Percentiles rank a stretch among this genome's conserved stretches.
Conservation (phyloP, 2,113 vertebrate species). For the Nycticryphes semicollaris region DNA sequence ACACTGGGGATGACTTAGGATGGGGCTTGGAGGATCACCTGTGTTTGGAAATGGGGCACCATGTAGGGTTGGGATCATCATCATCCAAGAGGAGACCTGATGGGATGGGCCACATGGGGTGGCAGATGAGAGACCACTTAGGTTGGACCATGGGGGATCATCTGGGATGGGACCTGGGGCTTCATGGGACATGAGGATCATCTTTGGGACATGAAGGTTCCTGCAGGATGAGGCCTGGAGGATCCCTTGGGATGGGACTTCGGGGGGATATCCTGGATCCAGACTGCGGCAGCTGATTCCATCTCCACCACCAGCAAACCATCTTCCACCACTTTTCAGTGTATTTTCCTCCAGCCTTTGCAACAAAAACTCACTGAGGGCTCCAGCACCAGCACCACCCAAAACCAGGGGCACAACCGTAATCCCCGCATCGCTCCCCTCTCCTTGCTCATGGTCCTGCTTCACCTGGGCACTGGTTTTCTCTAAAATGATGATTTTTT, state of each 20-base stretch:
- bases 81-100: not conserved
- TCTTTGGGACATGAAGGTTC: not conserved
- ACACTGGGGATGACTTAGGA: not conserved
- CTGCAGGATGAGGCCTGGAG: not conserved
- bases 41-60: not conserved
- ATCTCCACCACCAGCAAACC: not conserved
- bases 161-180: not conserved
- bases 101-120: not conserved
- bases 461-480: not conserved
- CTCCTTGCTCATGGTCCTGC: not conserved
- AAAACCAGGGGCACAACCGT: accelerated
- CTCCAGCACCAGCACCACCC: not conserved
- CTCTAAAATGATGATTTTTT: not conserved
- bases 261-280: not conserved
- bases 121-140: not conserved
- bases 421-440: not conserved
- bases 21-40: not conserved
- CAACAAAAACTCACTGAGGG: accelerated
- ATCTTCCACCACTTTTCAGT: not conserved
- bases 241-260: not conserved
- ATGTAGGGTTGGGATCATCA: too few species aligned
- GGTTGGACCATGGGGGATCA: too few species aligned
- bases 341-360: not conserved
- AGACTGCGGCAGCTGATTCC: not conserved
- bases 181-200: not conserved